These are phyloP conservation scores for Pelecanoides urinatrix DNA, from an alignment of 2,113 vertebrate genomes.

Conservation along the genomic window DNA sequence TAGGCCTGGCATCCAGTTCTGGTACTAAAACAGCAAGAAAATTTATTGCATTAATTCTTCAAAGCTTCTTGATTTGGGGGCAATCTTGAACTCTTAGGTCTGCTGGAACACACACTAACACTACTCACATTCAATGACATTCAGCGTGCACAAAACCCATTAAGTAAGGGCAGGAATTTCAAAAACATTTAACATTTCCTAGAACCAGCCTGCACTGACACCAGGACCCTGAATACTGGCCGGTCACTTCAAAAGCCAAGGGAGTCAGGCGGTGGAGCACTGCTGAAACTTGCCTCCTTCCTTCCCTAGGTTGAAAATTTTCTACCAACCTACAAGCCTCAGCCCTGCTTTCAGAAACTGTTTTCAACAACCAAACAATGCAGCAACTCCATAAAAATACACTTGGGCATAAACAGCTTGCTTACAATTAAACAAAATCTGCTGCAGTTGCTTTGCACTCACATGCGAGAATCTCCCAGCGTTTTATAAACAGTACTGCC, in stretches of 20 bases:
- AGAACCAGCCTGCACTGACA: not conserved
- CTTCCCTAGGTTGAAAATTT: not conserved
- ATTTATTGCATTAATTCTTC: not conserved
- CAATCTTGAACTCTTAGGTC: not conserved
- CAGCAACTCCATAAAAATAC: not conserved
- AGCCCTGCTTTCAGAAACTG: not conserved
- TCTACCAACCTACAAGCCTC: not conserved
- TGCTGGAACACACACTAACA: not conserved
- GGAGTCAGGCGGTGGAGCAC: rapidly evolving
- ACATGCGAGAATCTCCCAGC: rapidly evolving
- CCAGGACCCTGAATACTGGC: not conserved
- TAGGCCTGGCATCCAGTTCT: not conserved
- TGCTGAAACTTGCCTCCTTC: not conserved
- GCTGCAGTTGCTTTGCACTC: not conserved
- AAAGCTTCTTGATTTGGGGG: not conserved
- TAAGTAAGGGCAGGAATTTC: not conserved
- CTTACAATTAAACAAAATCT: not conserved
- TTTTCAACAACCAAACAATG: not conserved
- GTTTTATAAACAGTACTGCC: not conserved
- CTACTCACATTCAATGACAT: not conserved
- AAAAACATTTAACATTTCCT: not conserved
- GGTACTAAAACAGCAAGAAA: not conserved
- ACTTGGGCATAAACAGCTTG: not conserved
- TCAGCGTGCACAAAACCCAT: not conserved
- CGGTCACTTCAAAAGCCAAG: not conserved